Percentiles rank a stretch among this genome's conserved stretches.
phyloP scores from a whole-genome alignment of 2,113 vertebrate species.

The Coptodon rendalli region DNA sequence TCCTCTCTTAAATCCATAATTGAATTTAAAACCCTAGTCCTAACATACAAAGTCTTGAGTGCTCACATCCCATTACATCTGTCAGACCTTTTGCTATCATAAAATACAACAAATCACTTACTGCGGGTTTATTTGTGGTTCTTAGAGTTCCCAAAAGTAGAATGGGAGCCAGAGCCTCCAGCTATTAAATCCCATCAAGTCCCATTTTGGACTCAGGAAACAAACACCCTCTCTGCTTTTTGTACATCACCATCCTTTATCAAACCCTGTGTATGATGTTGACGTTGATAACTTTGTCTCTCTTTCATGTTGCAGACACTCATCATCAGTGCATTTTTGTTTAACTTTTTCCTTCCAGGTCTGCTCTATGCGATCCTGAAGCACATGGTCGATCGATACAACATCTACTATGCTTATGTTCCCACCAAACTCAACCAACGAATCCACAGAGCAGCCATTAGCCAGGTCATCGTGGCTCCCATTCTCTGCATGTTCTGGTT shows the following conservation, averaged over 20 bases:
- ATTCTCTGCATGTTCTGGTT: slow-evolving; percentile 94
- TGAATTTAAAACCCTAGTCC: neutral
- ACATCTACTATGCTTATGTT: slow-evolving; percentile 94
- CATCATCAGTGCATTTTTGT: neutral
- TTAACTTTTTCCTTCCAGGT: slow-evolving; percentile 66
- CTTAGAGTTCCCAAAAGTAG: neutral
- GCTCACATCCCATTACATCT: neutral
- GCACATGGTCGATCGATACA: slow-evolving; percentile 94
- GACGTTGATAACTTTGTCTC: neutral
- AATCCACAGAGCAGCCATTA: slow-evolving; percentile 84
- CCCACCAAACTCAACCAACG: slow-evolving; percentile 90
- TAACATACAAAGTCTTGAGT: neutral
- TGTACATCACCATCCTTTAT: neutral
- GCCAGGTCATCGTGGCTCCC: slow-evolving; percentile 86
- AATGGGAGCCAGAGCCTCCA: neutral
- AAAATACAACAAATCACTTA: neutral
- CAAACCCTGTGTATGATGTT: neutral
- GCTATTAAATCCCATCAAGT: neutral
- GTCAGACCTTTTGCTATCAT: neutral
- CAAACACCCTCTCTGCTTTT: neutral
- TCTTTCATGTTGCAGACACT: neutral
- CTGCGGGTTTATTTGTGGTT: neutral
- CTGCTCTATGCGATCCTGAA: slow-evolving; percentile 91
- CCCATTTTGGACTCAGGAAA: neutral
- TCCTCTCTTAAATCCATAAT: neutral